phyloP scores from a whole-genome alignment of 2,113 vertebrate species.

The Ia io region DNA sequence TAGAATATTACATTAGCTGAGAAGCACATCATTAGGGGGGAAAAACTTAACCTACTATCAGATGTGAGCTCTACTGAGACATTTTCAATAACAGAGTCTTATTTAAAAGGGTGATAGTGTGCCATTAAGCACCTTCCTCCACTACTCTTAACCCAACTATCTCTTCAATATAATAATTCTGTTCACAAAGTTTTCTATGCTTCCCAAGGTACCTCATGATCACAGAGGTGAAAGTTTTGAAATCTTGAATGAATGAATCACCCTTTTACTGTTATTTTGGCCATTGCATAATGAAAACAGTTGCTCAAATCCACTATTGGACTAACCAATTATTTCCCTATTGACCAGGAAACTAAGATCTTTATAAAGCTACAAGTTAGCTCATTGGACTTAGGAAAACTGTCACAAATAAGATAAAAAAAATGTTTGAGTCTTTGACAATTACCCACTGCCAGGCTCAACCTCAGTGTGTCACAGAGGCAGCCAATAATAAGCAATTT shows the following conservation, averaged over 20 bases:
- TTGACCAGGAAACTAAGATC: neutral
- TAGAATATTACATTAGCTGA: neutral
- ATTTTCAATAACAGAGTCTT: neutral
- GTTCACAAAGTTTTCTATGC: neutral
- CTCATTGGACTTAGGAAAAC: neutral
- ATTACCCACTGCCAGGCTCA: neutral
- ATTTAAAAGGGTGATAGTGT: neutral
- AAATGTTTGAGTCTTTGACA: constrained; percentile 13
- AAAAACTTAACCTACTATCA: neutral
- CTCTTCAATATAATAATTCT: neutral
- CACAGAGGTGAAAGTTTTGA: neutral
- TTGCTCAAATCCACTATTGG: constrained; percentile 14
- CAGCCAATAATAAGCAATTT: neutral
- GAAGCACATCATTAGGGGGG: neutral
- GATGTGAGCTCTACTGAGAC: neutral
- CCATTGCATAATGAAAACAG: constrained; percentile 14
- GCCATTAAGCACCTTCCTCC: neutral
- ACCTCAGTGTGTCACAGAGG: neutral
- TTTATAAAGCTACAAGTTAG: constrained; percentile 15
- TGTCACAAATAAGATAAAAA: neutral
- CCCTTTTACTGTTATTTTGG: neutral
- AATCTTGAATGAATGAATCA: neutral
- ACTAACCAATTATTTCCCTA: neutral
- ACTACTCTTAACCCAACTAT: neutral
- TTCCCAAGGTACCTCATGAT: neutral